Evolutionary conservation across 2,113 vertebrate genomes (phyloP), one percentile per base, ranked within the genome.

Genomic region (Ginglymostoma cirratum): DNA sequence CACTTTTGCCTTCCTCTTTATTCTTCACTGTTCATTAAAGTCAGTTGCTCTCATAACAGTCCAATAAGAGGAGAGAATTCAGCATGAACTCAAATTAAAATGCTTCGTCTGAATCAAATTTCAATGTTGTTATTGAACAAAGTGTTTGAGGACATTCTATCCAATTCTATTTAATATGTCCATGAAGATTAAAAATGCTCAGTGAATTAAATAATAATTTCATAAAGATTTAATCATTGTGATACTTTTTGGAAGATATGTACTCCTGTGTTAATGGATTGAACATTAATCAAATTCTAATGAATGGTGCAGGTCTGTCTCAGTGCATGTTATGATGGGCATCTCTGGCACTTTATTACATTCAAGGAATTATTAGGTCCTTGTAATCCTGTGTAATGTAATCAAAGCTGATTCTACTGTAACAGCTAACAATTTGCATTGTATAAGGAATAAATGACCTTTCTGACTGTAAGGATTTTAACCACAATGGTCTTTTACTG

Each of bases 271-370:
- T 72, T 72, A 45, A 72, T 95, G 42, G 67, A 72, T 52, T 72
- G 72, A 95, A 70, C 38, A 52, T 95, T 95, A 52, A 95, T 95
- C 45, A 72, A 95, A 72, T 52, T 72, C 23, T 48, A 95, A 95
- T 95, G 67, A 95, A 72, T 48, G 42, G 69, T 52, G 48, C 67
- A 27, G 24, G 67, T 52, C 94, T 52, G 38, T 34, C 45, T 72
- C 94, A 52, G n/a, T 8, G 48, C 69, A 48, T 72, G 69, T 95
- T 95, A 52, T 95, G 42, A 95, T 52, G 94, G 45, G 23, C 27
- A 48, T 95, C 94, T 76, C 67, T 76, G 94, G 94, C 94, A 95
- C 94, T 95, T 95, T 19, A 76, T 95, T 76, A 48, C 67, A 95
- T 95, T 72, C 67, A 95, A 34, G 72, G 69, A 95, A 95, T 95